Base-by-base conservation (phyloP, 2,888 invertebrate species). In the Drosophila kambysellisi region DNA sequence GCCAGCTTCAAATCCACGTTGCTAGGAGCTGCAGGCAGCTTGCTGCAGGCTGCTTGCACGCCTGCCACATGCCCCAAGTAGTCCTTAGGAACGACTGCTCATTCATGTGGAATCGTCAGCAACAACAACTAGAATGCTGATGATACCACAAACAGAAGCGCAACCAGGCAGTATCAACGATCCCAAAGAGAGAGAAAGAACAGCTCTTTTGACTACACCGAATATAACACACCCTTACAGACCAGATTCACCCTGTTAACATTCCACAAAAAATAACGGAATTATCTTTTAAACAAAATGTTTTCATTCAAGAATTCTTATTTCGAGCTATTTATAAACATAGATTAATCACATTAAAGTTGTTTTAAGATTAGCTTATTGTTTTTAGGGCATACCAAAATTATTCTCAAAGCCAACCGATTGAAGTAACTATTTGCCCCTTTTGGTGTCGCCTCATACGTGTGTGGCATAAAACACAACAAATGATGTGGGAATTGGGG, bases 71-170 rank as follows among this genome's bases (percentile, higher is more conserved):
- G 50, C 48, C 62, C 15, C 58, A 43, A 61, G 46, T 50, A 59
- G 51, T 30, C 29, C 51, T 29, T 58, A 30, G 65, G 59, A 59
- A 41, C 52, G 20, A 9, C 43, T 67, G 77, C 58, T 64, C 54
- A 56, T 67, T 76, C 81, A 67, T 54, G 81, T 76, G 81, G 71
- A 80, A 80, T 76, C 75, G 50, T 30, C 76, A 75, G 50, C 76
- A 59, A 75, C 64, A 54, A 60, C 81, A 76, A 76, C 76, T 62
- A 39, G 41, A 58, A 43, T 41, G 51, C 76, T 76, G 77, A 76
- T 78, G 76, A 79, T 65, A 61, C 29, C 67, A 66, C 66, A 70
- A 60, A 52, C 46, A 61, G 25, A 53, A 46, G 61, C 61, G 33
- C 59, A 64, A 41, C 52, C 61, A 58, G 54, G 48, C 75, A 35